Conservation (phyloP, 2,797 vertebrate species). For the Nyctalus aviator region DNA sequence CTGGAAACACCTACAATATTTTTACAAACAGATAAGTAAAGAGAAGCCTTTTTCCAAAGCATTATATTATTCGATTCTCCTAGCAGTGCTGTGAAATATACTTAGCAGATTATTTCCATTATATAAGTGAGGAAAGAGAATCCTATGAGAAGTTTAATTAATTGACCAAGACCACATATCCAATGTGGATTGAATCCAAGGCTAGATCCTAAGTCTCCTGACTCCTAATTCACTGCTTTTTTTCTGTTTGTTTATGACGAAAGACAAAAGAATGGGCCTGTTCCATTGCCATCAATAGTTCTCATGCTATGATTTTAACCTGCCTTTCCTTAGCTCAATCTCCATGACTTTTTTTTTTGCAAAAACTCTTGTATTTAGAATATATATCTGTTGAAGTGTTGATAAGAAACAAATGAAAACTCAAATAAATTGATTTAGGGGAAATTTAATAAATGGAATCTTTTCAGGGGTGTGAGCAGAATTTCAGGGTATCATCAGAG, state of each 20-base stretch:
- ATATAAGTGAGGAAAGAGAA: conserved; percentile 35
- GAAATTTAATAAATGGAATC: not conserved
- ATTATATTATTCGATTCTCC: not conserved
- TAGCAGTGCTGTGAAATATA: not conserved
- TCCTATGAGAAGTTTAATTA: not conserved
- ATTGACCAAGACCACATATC: not conserved
- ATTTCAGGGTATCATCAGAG: not conserved
- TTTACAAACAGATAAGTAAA: not conserved
- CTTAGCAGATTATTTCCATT: not conserved
- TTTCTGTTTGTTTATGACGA: not conserved
- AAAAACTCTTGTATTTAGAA: conserved; percentile 24
- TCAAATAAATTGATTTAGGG: not conserved
- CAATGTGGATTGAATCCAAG: not conserved
- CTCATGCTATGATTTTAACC: not conserved
- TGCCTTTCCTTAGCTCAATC: not conserved
- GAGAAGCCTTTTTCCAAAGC: not conserved
- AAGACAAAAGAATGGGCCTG: not conserved
- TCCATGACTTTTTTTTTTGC: not conserved
- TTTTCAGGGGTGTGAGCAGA: not conserved
- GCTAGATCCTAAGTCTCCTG: not conserved
- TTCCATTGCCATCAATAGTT: not conserved
- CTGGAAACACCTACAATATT: not conserved
- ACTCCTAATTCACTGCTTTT: not conserved
- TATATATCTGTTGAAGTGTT: not conserved
- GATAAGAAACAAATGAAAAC: not conserved